Evolutionary conservation across 2,113 vertebrate species (phyloP).

Genomic region (Protobothrops mucrosquamatus): DNA sequence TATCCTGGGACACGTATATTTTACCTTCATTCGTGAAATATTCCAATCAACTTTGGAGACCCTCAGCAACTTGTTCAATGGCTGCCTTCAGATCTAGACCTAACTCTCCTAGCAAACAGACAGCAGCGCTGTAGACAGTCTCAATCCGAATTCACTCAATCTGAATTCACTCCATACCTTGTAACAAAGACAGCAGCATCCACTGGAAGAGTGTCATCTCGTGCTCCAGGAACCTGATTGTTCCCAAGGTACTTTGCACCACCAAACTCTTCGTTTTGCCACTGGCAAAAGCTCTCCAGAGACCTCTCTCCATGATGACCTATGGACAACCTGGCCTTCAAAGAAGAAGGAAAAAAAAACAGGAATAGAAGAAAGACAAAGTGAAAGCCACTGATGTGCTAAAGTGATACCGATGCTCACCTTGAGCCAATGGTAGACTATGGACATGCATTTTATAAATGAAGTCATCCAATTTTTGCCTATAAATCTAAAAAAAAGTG

Average conservation of each 20-base stretch:
- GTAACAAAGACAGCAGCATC: slow-evolving; percentile 94
- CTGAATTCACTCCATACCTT: slow-evolving; percentile 71
- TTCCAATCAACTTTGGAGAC: background rate
- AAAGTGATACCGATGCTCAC: background rate
- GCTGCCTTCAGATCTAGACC: background rate
- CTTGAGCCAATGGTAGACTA: background rate
- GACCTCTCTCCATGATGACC: slow-evolving; percentile 92
- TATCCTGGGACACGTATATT: too few relatives aligned
- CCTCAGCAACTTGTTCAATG: background rate
- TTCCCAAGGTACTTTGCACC: slow-evolving; percentile 83
- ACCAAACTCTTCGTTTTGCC: slow-evolving; percentile 93
- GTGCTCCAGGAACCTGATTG: slow-evolving; percentile 87
- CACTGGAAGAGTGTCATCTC: slow-evolving; percentile 82
- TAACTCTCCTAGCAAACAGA: background rate
- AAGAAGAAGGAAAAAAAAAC: background rate
- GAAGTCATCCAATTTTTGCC: background rate
- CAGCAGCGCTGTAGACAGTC: background rate
- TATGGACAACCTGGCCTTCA: slow-evolving; percentile 84
- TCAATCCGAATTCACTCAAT: too few relatives aligned
- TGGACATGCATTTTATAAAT: background rate
- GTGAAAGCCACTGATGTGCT: background rate
- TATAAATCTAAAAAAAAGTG: background rate
- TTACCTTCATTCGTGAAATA: background rate
- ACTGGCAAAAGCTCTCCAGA: slow-evolving; percentile 95
- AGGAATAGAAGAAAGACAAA: background rate